A percentile compares a stretch with the other conserved stretches of the same genome.
These are phyloP conservation scores for Typhlichthys eigenmanni DNA, from an alignment of 2,797 vertebrate species.

Conservation along the genomic window DNA sequence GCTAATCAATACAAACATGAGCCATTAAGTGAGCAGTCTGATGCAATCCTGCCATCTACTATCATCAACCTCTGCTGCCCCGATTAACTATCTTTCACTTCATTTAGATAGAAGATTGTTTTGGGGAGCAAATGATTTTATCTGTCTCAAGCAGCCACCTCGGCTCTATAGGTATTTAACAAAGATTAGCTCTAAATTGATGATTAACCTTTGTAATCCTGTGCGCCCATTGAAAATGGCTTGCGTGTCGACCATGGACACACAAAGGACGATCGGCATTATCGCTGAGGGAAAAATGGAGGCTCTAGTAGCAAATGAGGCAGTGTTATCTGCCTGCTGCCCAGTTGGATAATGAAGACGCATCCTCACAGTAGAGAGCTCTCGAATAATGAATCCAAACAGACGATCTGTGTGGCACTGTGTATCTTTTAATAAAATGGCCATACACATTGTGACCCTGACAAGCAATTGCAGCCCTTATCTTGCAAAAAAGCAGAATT, in stretches of 20 bases:
- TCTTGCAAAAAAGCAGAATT: constrained; percentile 53
- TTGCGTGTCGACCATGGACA: constrained; percentile 56
- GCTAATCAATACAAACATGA: constrained; percentile 23
- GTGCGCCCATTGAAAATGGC: constrained; percentile 64
- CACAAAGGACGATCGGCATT: constrained; percentile 65
- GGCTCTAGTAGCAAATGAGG: constrained; percentile 74
- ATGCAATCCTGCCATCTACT: constrained; percentile 15
- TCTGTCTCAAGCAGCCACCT: constrained; percentile 56
- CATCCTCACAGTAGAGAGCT: constrained; percentile 65
- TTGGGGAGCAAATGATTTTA: constrained; percentile 65
- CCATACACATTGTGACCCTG: constrained; percentile 41
- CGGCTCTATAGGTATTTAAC: constrained; percentile 73
- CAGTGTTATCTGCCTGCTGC: constrained; percentile 69
- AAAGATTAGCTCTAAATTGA: constrained; percentile 80
- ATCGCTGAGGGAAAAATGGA: constrained; percentile 66
- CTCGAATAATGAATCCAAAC: constrained; percentile 70
- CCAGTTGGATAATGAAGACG: constrained; percentile 74
- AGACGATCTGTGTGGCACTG: constrained; percentile 54
- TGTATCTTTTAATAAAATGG: constrained; percentile 69
- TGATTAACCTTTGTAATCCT: constrained; percentile 82
- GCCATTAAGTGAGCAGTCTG: constrained; percentile 31
- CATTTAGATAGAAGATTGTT: constrained; percentile 63
- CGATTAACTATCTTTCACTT: constrained; percentile 61
- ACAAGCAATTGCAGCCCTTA: constrained; percentile 55
- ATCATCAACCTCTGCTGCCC: constrained; percentile 39